Base-by-base conservation (phyloP, 2,888 invertebrate species). In the Anoplius nigerrimus region DNA sequence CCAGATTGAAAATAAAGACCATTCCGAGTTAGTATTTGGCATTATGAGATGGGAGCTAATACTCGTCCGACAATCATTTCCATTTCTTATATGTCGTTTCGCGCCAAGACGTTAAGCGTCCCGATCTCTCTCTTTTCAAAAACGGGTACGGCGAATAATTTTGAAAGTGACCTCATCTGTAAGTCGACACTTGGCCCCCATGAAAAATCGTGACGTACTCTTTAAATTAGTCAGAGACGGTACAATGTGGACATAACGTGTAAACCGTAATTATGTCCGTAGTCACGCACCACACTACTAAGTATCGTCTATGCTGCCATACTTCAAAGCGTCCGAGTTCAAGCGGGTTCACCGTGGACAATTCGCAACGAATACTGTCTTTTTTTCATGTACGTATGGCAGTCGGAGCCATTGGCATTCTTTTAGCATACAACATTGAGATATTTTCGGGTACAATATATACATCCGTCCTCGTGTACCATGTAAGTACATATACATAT, bases 21-120 rank as follows among this genome's bases (percentile, higher is more conserved):
- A 87, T 87, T 86, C 82, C 83, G 79, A 82, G 85, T 86, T 86
- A 85, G 85, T 86, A 66, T 75, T 81, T 53, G 61, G 55, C 34
- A 54, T 68, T 67, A 77, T 70, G 64, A 56, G 66, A 57, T 51
- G 71, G 62, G 66, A 77, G 63, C 66, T 66, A 67, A 69, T 74
- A 72, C 43, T 60, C 66, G 62, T 61, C 71, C 66, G 58, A 48
- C 63, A 55, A 69, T 76, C 34, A 34, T 34, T 27, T 71, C 64
- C 67, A 59, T 64, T 66, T 61, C 34, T 34, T 34, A 34, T 34
- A 34, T 6, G 34, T 13, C 34, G 34, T 34, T 34, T 34, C 34
- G 8, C 11, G 11, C 8, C 34, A 13, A 34, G 34, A 34, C 34
- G 34, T 34, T 34, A 34, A 6, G 8, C 11, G 8, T 34, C n/a